Conservation (phyloP, 2,797 vertebrate genomes). For the Nyctalus aviator region DNA sequence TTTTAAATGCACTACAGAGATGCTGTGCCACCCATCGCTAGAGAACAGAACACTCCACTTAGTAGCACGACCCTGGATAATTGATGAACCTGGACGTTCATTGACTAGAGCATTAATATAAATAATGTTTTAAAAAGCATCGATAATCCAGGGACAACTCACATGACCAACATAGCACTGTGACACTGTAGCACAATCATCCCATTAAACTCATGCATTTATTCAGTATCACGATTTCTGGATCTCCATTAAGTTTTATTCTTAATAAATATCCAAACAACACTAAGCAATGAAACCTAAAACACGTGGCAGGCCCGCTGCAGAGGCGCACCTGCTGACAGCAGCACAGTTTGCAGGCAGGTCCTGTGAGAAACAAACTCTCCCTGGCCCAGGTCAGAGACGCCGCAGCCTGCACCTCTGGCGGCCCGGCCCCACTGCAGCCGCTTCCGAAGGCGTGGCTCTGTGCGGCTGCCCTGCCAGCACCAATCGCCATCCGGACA, state of each 20-base stretch:
- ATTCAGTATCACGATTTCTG: neutral
- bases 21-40: accelerated
- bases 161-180: neutral
- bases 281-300: neutral
- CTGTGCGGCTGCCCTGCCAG: neutral
- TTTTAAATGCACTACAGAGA: neutral
- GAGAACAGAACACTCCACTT: neutral
- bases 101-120: neutral
- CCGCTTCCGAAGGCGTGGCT: accelerated
- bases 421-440: accelerated
- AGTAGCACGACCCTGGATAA: neutral
- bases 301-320: accelerated
- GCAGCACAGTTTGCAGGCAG: accelerated
- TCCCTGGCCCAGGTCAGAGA: neutral
- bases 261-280: neutral
- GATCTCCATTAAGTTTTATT: neutral
- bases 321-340: neutral
- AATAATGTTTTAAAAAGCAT: neutral
- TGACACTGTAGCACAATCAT: neutral
- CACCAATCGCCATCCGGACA: too few relatives aligned
- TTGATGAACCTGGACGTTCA: neutral
- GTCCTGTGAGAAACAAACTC: neutral
- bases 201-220: neutral
- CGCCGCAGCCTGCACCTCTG: too few relatives aligned
- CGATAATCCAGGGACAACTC: neutral